phyloP scores from a whole-genome alignment of 37 sponge, comb jelly and placozoan species.

The Trichoplax adhaerens region DNA sequence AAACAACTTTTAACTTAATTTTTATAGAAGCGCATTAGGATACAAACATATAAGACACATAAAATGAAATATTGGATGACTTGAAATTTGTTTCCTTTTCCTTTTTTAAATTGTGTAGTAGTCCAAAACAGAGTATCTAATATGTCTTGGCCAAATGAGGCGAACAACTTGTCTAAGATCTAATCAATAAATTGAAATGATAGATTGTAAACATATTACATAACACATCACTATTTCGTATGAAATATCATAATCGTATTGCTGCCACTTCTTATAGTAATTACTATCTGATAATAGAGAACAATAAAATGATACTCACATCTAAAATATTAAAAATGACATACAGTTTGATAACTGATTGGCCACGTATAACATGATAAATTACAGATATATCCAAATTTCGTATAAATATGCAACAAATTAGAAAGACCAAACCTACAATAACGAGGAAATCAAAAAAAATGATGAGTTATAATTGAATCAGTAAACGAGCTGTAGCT shows the following conservation, averaged over 20 bases:
- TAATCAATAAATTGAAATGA: constrained; percentile 3
- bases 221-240: neutral
- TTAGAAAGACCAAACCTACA: constrained; percentile 1
- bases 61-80: constrained; percentile 1
- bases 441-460: neutral
- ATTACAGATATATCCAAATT: constrained; percentile 69
- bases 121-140: constrained; percentile 68
- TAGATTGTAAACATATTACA: neutral
- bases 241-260: neutral
- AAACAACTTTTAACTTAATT: no score
- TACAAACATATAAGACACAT: constrained; percentile 5
- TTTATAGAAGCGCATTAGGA: neutral
- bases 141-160: constrained; percentile 66
- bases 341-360: constrained; percentile 84
- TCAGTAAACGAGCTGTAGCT: neutral
- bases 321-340: constrained; percentile 95
- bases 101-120: constrained; percentile 12
- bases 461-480: neutral
- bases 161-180: constrained; percentile 56
- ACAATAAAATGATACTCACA: constrained; percentile 7
- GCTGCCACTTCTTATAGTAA: neutral
- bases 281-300: no score
- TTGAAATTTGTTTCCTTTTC: constrained; percentile 4
- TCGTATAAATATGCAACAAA: constrained; percentile 1
- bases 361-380: constrained; percentile 83